Conservation (phyloP, 1,140 invertebrate genomes). For the Brachystomella parvula region DNA sequence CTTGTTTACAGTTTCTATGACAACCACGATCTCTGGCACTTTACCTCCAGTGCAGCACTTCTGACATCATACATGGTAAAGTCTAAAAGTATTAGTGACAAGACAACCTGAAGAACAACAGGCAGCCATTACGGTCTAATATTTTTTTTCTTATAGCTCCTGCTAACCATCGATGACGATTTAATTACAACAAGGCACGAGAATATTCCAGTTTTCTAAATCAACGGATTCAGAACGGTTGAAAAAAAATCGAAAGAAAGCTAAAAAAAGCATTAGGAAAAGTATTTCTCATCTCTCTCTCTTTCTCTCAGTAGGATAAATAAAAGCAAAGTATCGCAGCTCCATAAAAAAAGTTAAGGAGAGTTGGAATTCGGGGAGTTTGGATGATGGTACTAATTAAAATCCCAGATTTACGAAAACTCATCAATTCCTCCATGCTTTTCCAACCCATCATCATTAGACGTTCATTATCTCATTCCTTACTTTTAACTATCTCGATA, state of each 20-base stretch:
- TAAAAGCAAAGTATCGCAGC: not conserved
- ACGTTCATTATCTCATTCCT: not conserved
- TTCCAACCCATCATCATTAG: not conserved
- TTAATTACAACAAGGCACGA: constrained; percentile 23
- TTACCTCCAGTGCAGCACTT: constrained; percentile 24
- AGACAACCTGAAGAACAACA: not conserved
- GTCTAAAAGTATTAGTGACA: not conserved
- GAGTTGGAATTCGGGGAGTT: not conserved
- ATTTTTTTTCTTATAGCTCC: constrained; percentile 21
- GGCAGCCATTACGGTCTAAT: not conserved
- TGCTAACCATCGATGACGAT: constrained; percentile 36
- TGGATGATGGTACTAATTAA: not conserved
- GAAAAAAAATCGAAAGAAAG: too few relatives aligned
- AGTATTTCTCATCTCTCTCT: not conserved
- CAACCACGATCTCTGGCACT: constrained; percentile 35
- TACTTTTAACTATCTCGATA: not conserved
- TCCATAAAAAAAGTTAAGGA: not conserved
- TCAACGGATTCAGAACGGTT: not conserved
- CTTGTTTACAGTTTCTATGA: constrained; percentile 30
- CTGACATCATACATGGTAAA: constrained; percentile 33
- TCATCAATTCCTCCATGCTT: not conserved
- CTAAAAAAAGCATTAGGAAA: too few relatives aligned
- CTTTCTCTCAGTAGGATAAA: too few relatives aligned
- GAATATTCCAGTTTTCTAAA: constrained; percentile 33
- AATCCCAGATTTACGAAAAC: not conserved